Conservation (phyloP, 2,113 vertebrate species). For the Platysteira castanea region DNA sequence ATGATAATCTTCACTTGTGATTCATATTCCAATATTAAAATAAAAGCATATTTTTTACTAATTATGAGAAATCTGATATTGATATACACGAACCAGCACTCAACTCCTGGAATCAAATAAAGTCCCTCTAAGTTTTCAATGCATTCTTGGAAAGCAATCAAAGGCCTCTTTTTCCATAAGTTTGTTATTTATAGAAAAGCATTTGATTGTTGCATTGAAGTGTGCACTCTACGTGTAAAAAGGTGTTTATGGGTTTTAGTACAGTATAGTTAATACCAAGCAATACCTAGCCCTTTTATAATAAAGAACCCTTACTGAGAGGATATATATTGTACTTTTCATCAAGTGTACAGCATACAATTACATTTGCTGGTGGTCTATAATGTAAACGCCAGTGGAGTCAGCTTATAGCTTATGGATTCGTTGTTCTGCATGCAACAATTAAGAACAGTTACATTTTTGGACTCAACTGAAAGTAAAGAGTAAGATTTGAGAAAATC, state of each 20-base stretch:
- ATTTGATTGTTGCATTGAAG: constrained; percentile 76
- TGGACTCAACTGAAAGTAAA: background rate
- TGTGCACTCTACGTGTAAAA: constrained; percentile 74
- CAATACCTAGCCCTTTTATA: constrained; percentile 70
- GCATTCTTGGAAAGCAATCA: constrained; percentile 74
- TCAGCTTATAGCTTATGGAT: constrained; percentile 4
- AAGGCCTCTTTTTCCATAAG: constrained; percentile 62
- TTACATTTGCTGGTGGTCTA: constrained; percentile 71
- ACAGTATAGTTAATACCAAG: constrained; percentile 78
- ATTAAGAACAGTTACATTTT: background rate
- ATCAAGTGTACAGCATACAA: constrained; percentile 47
- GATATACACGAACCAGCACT: background rate
- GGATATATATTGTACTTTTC: constrained; percentile 60
- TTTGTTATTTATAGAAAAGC: constrained; percentile 76
- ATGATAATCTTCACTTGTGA: background rate
- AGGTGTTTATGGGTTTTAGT: constrained; percentile 79
- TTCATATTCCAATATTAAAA: background rate
- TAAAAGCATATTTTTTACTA: background rate
- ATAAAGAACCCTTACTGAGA: constrained; percentile 67
- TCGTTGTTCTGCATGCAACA: background rate
- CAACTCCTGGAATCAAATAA: constrained; percentile 14
- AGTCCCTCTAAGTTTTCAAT: constrained; percentile 52
- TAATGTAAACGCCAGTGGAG: background rate
- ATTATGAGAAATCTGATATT: background rate
- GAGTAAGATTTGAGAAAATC: background rate